These are phyloP conservation scores for Exaiptasia diaphana DNA, from an alignment of 64 coral and sea anemone species.

Conservation along the genomic window DNA sequence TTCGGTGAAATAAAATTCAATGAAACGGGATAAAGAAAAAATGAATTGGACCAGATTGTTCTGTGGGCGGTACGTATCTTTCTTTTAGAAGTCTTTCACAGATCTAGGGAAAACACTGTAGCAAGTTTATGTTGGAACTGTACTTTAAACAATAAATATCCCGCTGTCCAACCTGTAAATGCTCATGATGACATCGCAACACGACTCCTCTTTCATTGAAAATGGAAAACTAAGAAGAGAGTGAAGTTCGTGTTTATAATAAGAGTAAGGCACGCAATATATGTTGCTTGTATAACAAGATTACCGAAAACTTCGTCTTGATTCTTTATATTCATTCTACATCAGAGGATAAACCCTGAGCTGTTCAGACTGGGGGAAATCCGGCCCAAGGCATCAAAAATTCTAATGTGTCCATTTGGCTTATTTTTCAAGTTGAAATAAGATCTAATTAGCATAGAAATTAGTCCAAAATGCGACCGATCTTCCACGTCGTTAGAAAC, in stretches of 20 bases:
- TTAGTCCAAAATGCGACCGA: slow-evolving; percentile 47
- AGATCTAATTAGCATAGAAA: slow-evolving; percentile 81
- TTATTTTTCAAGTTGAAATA: slow-evolving; percentile 62
- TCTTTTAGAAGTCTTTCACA: background rate
- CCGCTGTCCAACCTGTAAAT: background rate
- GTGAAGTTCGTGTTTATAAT: too few relatives aligned
- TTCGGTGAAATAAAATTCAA: background rate
- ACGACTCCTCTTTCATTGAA: too few relatives aligned
- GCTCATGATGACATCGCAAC: background rate
- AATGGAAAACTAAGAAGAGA: too few relatives aligned
- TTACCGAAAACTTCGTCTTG: too few relatives aligned
- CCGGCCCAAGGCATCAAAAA: slow-evolving; percentile 1
- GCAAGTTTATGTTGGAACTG: background rate
- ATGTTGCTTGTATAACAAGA: too few relatives aligned
- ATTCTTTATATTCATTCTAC: too few relatives aligned
- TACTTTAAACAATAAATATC: slow-evolving; percentile 1
- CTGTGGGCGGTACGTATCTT: background rate
- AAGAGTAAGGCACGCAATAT: too few relatives aligned
- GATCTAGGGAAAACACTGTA: slow-evolving; percentile 1
- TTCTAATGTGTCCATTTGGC: background rate
- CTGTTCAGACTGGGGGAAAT: background rate
- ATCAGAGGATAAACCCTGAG: background rate
- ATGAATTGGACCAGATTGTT: too few relatives aligned
- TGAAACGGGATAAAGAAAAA: background rate
- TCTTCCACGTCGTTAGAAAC: too few relatives aligned